A percentile compares a stretch with the other conserved stretches of the same genome.
Conservation (phyloP, 2,113 vertebrate species). For the Pyrgilauda ruficollis region DNA sequence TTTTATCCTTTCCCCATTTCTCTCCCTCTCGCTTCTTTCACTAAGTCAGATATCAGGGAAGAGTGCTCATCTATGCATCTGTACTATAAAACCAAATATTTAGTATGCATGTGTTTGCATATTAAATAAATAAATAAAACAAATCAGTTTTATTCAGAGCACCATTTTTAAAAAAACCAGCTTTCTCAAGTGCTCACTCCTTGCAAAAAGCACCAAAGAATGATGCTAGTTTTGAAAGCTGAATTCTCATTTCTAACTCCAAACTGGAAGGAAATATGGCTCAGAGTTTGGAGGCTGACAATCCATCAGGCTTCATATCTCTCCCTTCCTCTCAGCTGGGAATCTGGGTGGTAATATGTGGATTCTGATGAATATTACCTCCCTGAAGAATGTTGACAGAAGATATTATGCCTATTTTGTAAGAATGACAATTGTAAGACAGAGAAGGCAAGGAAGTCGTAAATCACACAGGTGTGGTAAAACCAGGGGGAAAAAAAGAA, state of each 20-base stretch:
- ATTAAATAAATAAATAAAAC: background rate
- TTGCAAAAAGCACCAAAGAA: background rate
- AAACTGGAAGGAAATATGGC: background rate
- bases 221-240: background rate
- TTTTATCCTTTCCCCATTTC: background rate
- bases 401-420: background rate
- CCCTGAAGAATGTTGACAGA: background rate
- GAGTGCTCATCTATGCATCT: background rate
- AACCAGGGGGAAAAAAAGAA: background rate
- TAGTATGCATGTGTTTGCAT: background rate
- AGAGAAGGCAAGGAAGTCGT: background rate
- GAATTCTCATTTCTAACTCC: background rate
- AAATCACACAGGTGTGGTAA: background rate
- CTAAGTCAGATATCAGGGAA: background rate
- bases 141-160: background rate
- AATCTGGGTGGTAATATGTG: background rate
- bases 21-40: background rate
- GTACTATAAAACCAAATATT: background rate
- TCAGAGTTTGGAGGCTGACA: background rate
- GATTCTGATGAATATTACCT: background rate
- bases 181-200: background rate
- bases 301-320: background rate
- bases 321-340: background rate
- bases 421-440: background rate
- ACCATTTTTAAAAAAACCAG: background rate